Evolutionary conservation across 2,888 invertebrate species (phyloP).

Genomic region (Gryllus longicercus): DNA sequence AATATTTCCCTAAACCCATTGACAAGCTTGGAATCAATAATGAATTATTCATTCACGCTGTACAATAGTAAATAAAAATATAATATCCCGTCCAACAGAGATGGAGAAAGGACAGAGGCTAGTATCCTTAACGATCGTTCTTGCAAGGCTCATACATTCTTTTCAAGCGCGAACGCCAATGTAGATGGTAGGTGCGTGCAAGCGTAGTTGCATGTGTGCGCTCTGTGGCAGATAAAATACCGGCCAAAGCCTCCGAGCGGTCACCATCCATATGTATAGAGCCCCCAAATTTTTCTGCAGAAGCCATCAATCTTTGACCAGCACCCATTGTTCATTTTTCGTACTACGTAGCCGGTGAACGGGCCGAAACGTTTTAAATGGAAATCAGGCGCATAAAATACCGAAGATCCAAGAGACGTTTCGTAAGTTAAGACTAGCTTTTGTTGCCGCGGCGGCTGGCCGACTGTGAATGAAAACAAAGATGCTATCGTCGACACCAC

Average conservation of each 20-base stretch:
- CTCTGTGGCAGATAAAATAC: neutral
- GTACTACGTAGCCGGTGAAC: neutral
- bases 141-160: neutral
- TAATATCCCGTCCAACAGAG: too few species aligned
- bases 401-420: neutral
- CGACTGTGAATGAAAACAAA: neutral
- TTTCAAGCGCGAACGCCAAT: neutral
- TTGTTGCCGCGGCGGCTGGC: neutral
- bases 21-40: too few species aligned
- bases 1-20: too few species aligned
- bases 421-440: neutral
- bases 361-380: conserved; percentile 17
- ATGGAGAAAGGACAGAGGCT: too few species aligned
- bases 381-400: conserved; percentile 17
- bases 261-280: conserved; percentile 3
- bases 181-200: neutral
- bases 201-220: neutral
- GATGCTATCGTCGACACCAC: neutral
- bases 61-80: too few species aligned
- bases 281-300: neutral
- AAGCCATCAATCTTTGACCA: neutral
- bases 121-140: too few species aligned
- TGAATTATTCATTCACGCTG: too few species aligned
- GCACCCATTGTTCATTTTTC: conserved; percentile 9
- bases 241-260: neutral